phyloP scores from a whole-genome alignment of 2,797 vertebrate genomes.

The Muscicapa comitata region DNA sequence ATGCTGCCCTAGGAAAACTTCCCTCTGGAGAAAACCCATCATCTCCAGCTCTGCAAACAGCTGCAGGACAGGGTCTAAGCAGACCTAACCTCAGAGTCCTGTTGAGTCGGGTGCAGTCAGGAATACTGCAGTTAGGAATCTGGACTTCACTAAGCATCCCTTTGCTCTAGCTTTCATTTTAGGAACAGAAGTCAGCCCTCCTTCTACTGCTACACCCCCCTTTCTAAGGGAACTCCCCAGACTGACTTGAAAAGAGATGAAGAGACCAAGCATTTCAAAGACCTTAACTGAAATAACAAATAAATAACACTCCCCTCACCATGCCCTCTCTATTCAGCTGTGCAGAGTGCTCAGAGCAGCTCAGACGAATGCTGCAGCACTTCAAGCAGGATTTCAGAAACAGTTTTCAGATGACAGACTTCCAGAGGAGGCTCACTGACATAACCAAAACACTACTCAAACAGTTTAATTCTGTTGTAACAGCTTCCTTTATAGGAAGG shows the following conservation, averaged over 20 bases:
- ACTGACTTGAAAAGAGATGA: neutral
- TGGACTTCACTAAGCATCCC: neutral
- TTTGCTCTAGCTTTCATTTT: neutral
- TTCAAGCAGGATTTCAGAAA: neutral
- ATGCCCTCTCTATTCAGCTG: neutral
- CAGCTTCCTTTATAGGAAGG: neutral
- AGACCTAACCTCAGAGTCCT: neutral
- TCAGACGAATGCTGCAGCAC: neutral
- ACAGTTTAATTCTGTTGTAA: neutral
- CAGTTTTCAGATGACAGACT: neutral
- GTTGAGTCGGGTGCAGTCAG: fast-evolving
- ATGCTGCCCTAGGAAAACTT: neutral
- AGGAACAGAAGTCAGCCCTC: neutral
- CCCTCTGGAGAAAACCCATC: neutral
- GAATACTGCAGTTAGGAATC: neutral
- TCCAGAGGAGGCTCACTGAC: neutral
- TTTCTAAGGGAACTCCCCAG: neutral
- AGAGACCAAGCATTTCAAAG: neutral
- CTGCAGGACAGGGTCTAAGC: neutral
- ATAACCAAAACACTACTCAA: neutral
- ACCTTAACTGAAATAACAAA: neutral
- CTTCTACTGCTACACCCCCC: neutral
- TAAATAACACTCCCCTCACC: neutral
- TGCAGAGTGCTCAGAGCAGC: neutral
- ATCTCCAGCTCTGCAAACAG: neutral